These are phyloP conservation scores for Ciconia boyciana DNA, from an alignment of 2,113 vertebrate species.

Conservation along the genomic window DNA sequence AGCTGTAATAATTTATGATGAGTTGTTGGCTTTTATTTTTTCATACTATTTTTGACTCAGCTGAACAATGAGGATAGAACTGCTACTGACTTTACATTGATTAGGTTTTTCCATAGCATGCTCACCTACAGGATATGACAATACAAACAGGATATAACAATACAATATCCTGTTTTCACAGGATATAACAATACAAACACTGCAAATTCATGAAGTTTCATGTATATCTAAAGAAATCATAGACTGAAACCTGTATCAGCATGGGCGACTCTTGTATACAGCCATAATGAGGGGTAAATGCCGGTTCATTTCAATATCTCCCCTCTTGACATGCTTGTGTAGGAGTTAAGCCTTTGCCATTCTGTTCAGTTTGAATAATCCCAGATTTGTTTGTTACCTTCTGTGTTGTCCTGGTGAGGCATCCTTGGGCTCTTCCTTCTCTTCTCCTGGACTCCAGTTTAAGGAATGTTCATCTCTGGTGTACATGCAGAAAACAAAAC, in stretches of 20 bases:
- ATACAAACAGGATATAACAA: background rate
- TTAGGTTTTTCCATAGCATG: background rate
- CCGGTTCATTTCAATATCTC: background rate
- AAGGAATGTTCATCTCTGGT: background rate
- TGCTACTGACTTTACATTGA: background rate
- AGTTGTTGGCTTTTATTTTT: constrained; percentile 35
- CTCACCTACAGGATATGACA: background rate
- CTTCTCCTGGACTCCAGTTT: background rate
- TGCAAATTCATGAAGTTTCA: background rate
- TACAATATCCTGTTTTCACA: background rate
- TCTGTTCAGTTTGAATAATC: background rate
- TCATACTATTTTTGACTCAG: background rate
- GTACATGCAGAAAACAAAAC: background rate
- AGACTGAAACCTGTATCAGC: background rate
- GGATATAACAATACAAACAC: background rate
- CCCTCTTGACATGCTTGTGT: background rate
- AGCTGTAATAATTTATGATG: constrained; percentile 28
- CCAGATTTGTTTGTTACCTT: background rate
- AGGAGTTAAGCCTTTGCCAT: background rate
- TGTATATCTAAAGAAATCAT: background rate
- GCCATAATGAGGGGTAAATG: too few relatives aligned
- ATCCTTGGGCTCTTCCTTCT: background rate
- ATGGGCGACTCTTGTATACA: background rate
- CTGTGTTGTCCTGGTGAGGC: background rate
- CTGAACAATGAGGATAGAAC: background rate